A percentile compares a stretch with the other conserved stretches of the same genome.
These are phyloP conservation scores for Varanus salvator DNA, from an alignment of 2,113 vertebrate genomes.

Conservation along the genomic window DNA sequence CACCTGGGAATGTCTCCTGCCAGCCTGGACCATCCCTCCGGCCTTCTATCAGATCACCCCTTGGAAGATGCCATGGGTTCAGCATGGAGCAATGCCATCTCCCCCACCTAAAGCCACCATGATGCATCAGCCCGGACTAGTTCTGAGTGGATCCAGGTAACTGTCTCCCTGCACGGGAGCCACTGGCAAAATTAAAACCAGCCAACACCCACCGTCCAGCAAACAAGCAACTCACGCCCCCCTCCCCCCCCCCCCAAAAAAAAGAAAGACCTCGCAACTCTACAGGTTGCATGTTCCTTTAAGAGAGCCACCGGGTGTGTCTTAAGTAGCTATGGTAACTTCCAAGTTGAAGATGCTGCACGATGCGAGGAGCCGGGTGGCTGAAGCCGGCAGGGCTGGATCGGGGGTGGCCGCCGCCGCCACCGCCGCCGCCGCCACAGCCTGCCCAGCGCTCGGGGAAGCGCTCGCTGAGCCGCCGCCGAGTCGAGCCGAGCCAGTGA, in stretches of 20 bases:
- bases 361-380: neutral
- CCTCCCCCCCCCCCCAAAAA: neutral
- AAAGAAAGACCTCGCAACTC: neutral
- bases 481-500: neutral
- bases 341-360: slow-evolving; percentile 44
- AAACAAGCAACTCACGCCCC: accelerated
- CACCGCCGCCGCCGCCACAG: neutral
- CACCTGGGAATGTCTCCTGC: no score
- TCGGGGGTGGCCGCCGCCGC: neutral
- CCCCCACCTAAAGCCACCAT: neutral
- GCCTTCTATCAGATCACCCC: neutral
- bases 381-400: neutral
- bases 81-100: neutral
- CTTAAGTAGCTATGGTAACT: slow-evolving; percentile 54
- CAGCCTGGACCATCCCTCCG: no score
- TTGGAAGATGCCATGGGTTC: neutral
- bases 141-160: no score
- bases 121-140: no score
- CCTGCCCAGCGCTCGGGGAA: neutral
- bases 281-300: slow-evolving; percentile 34
- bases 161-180: neutral
- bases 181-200: neutral
- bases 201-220: neutral
- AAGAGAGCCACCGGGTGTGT: slow-evolving; percentile 48
- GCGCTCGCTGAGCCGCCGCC: neutral